Evolutionary conservation across 2,113 vertebrate genomes (phyloP), one percentile per base, ranked within the genome.

Genomic region (Triplophysa dalaica): DNA sequence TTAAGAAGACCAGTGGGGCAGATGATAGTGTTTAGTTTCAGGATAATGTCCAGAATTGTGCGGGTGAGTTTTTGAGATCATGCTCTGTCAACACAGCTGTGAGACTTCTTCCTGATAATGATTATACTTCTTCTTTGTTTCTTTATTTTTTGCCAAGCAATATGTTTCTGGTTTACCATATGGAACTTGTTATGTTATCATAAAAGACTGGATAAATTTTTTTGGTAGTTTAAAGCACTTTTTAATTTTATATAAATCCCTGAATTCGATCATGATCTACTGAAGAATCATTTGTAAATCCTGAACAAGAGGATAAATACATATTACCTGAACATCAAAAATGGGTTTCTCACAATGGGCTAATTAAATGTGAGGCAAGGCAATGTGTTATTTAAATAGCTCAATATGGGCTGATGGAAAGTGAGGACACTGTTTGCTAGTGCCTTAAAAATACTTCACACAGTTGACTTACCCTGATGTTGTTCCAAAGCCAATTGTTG

Each of bases 21-120:
- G 52, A 33, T 54, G 52, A 72, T 58, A 52, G 70, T 41, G 52
- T 72, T 72, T 72, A 3, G 19, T 72, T 58, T n/a, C 67, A 50
- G 43, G 43, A 70, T 52, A 70, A 70, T 52, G 45, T 69, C 45
- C 10, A 26, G 45, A 70, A 45, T 10, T 29, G 12, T 26, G 2
- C 17, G 14, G 67, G 33, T 56, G 52, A 56, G 17, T 56, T 56
- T 56, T 38, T 38, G 33, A 14, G 11, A 54, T 10, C 52, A 33
- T 11, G 19, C n/a, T 13, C 24, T 54, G 17, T 70, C 26, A 54
- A 29, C 68, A 72, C 26, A 72, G 56, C 52, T 41, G 17, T 72
- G 29, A 29, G 52, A 38, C 13, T 19, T 41, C 17, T 19, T 56
- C 17, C 52, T 56, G 52, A 54, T 54, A n/a, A 56, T 19, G 16